Evolutionary conservation across 2,888 invertebrate species (phyloP), one percentile per base, ranked within the genome.

Genomic region (Scaeva pyrastri): DNA sequence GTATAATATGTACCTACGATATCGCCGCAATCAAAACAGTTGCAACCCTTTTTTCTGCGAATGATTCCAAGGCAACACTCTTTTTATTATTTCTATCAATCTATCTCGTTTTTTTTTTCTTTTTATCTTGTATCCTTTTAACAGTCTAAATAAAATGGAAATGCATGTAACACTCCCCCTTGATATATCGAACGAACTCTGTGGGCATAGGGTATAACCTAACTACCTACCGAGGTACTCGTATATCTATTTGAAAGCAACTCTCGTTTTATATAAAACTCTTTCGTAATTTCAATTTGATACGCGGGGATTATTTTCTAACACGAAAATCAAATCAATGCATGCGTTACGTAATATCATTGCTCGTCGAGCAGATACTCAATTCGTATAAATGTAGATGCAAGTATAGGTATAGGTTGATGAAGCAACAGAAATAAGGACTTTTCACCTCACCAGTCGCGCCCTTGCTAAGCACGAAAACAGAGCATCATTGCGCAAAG

Each of bases 271-370:
- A 23, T 52, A 23, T 10, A 52, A 62, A 74, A 62, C 80, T 80
- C 73, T 85, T 81, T 81, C 48, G 80, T 62, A 73, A 85, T 85
- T 76, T 81, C 80, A 81, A 81, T 85, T 85, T 77, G 81, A 85
- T 85, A 81, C 81, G 85, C 73, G 73, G 70, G 85, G 85, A 85
- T 85, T 85, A 85, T 85, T 68, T 80, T 58, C 76, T 72, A 68
- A 85, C 82, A 83, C 68, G 82, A 85, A 78, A 83, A 83, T 83
- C 83, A 78, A 85, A 85, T 85, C 85, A 85, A 62, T 73, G 85
- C 81, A 81, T 41, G 73, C 80, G 85, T 85, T 85, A 77, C 50
- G 76, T 80, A 85, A 85, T 70, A 77, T 68, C 36, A 64, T 48
- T 52, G 50, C 26, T 45, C 11, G 16, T 11, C 12, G 21, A 8